Evolutionary conservation across 2,888 invertebrate species (phyloP).

Genomic region (Leptinotarsa peninsularis): DNA sequence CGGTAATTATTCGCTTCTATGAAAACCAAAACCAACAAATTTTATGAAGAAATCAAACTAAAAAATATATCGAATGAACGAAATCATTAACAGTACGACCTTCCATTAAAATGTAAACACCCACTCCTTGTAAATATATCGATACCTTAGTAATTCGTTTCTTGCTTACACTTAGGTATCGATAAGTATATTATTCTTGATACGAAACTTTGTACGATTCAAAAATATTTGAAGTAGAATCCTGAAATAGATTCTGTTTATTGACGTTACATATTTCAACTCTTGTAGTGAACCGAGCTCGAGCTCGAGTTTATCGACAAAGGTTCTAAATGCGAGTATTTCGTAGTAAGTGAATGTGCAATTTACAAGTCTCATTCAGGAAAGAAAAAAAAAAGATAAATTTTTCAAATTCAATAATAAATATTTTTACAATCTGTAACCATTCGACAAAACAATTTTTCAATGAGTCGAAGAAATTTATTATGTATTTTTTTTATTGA

Average conservation of each 20-base stretch:
- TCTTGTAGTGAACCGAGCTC: slow-evolving; percentile 22
- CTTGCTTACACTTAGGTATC: slow-evolving; percentile 44
- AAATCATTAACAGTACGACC: neutral
- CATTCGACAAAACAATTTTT: too few relatives aligned
- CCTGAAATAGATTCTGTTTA: slow-evolving; percentile 54
- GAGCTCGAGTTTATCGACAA: neutral
- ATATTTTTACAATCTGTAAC: too few relatives aligned
- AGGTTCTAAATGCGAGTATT: neutral
- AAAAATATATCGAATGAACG: neutral
- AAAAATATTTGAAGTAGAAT: slow-evolving; percentile 54
- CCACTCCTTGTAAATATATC: slow-evolving; percentile 40
- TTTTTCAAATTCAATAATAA: too few relatives aligned
- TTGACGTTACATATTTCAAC: slow-evolving; percentile 54
- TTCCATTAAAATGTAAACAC: slow-evolving; percentile 28
- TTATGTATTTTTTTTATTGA: too few relatives aligned
- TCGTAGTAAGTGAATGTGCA: neutral
- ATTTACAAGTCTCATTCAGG: too few relatives aligned
- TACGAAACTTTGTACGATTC: slow-evolving; percentile 48
- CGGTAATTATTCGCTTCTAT: too few relatives aligned
- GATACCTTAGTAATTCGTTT: slow-evolving; percentile 37
- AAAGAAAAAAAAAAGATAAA: too few relatives aligned
- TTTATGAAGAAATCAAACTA: neutral
- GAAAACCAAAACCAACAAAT: neutral
- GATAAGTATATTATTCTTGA: slow-evolving; percentile 50
- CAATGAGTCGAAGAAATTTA: too few relatives aligned